Evolutionary conservation across 2,888 invertebrate genomes (phyloP), one percentile per base, ranked within the genome.

Genomic region (Lithophane leautieri): DNA sequence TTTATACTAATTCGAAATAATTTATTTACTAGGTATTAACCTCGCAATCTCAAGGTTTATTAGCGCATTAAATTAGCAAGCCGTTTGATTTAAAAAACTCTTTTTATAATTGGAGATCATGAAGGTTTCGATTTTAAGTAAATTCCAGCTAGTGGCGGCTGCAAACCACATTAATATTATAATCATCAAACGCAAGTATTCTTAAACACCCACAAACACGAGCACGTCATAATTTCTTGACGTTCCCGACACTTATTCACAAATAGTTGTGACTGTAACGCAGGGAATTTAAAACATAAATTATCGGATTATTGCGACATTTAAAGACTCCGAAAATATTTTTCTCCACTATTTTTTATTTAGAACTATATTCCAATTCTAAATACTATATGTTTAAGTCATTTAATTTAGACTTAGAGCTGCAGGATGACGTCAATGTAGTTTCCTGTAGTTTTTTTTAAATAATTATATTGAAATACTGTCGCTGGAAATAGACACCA

Each of bases 261-360:
- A 90, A 89, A 90, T 89, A 89, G 86, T 83, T 85, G 83, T 83
- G 86, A 85, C 84, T 77, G 62, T 63, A 16, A 83, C 80, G 1
- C 83, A 78, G 28, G 19, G 76, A 80, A 86, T 84, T 78, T 73
- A 76, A 85, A 87, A 88, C 92, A 91, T 93, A 94, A 94, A 94
- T 94, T 94, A 93, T 92, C 89, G 71, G 78, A 86, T 89, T 90
- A 92, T 89, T 88, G 86, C 91, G 92, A 92, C 94, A 88, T 91
- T 91, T 90, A 88, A 87, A 88, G 86, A 84, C 82, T 84, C 81
- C 78, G 80, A 88, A 89, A 89, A 90, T 87, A 88, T 87, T 88
- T 89, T 88, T 89, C 86, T 76, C 62, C 70, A 67, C 79, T 75
- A 83, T 88, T 90, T 88, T 87, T 86, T 84, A 84, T 82, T 86